Conservation (phyloP, 2,797 vertebrate species). For the Catostomus latipinnis region DNA sequence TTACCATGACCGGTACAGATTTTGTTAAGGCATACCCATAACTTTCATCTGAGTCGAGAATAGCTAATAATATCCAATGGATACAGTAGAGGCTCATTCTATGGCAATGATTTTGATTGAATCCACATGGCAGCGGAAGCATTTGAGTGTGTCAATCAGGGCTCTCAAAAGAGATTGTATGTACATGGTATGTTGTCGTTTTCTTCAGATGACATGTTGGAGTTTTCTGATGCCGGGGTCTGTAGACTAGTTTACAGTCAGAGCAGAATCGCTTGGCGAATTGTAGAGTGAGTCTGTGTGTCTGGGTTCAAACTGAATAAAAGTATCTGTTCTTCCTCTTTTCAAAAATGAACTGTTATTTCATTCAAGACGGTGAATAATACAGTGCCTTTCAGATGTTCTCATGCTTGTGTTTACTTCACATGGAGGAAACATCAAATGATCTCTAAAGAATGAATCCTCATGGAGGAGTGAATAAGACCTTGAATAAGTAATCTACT, state of each 20-base stretch:
- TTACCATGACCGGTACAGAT: too few relatives aligned
- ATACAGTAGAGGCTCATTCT: too few relatives aligned
- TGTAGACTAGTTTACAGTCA: constrained; percentile 38
- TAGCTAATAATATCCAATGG: too few relatives aligned
- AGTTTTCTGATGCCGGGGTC: neutral
- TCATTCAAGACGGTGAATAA: constrained; percentile 41
- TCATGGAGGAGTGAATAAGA: constrained; percentile 19
- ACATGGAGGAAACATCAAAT: constrained; percentile 40
- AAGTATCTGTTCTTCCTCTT: constrained; percentile 24
- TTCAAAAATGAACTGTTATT: constrained; percentile 20
- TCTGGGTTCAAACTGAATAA: constrained; percentile 32
- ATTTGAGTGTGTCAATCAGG: constrained; percentile 24
- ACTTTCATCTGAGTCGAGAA: too few relatives aligned
- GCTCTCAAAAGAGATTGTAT: neutral
- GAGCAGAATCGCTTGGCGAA: constrained; percentile 26
- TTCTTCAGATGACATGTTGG: constrained; percentile 8
- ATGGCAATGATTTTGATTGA: too few relatives aligned
- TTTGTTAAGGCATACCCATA: too few relatives aligned
- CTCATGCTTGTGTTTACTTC: constrained; percentile 40
- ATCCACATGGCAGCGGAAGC: neutral
- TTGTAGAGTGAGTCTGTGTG: constrained; percentile 10
- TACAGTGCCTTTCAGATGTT: constrained; percentile 31
- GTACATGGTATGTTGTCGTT: neutral
- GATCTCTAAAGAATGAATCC: constrained; percentile 23
- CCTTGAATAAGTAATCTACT: constrained; percentile 16